A percentile compares a stretch with the other conserved stretches of the same genome.
phyloP scores from a whole-genome alignment of 2,797 vertebrate species.

The Anniella stebbinsi region DNA sequence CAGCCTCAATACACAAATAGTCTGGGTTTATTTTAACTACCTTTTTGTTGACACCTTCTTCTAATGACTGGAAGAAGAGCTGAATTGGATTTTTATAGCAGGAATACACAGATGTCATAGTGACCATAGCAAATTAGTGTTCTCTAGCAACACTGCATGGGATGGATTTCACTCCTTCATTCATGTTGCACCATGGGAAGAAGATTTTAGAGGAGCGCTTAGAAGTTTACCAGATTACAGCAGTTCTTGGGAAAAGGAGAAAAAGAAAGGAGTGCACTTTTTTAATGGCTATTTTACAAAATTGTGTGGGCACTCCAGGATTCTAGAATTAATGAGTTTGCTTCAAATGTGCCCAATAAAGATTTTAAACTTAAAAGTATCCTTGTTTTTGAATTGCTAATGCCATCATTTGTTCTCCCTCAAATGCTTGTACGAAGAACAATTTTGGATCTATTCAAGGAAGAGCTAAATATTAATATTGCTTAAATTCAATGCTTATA shows the following conservation, averaged over 20 bases:
- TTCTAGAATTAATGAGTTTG: constrained; percentile 1
- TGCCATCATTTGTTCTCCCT: not conserved
- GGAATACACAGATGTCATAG: not conserved
- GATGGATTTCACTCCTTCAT: not conserved
- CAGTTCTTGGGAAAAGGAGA: not conserved
- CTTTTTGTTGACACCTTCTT: not conserved
- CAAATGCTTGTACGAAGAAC: not conserved
- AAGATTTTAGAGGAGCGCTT: not conserved
- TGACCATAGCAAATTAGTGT: not conserved
- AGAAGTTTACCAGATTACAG: not conserved
- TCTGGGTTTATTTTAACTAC: not conserved
- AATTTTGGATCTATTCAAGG: not conserved
- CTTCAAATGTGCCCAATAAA: constrained; percentile 1
- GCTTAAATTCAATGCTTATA: not conserved
- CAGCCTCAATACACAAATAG: not conserved
- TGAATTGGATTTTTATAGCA: not conserved
- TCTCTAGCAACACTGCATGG: not conserved
- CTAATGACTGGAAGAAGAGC: not conserved
- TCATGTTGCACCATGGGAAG: not conserved
- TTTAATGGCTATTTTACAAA: not conserved
- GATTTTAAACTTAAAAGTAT: constrained; percentile 15
- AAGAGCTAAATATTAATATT: not conserved
- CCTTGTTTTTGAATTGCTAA: not conserved
- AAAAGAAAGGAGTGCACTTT: not conserved
- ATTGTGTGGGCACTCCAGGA: not conserved